Base-by-base conservation (phyloP, 2,113 vertebrate species). In the Sturnira hondurensis region DNA sequence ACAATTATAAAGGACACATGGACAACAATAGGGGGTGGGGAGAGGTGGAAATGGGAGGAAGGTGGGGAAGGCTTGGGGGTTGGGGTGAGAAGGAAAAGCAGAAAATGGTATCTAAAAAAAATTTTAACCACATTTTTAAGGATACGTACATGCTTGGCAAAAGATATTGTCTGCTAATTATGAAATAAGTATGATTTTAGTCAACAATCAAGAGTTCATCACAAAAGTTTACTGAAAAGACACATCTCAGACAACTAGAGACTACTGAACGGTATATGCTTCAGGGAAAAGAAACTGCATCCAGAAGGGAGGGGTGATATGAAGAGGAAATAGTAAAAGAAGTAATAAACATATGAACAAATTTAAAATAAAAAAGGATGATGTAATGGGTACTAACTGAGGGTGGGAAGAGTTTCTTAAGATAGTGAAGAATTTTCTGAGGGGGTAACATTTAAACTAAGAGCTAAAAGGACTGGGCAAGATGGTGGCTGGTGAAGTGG, bases 91-190 rank as follows among this genome's bases (percentile, higher is more conserved):
- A 16, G 50, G 4, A 17, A 52, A 52, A 16, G 50, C 16, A 52
- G 50, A 52, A 52, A 17, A 52, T 11, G 13, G 15, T 52, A 52
- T 16, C 50, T 52, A 3, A 52, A 52, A 93, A 52, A 47, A 2
- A 22, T 17, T 84, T 91, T 81, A 78, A 58, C 14, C 84, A 78
- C 83, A 90, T 19, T 82, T 89, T 94, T 65, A 94, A 92, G 47
- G 36, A 89, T 50, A 81, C 47, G 26, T 58, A 85, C 83, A 45
- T 89, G 74, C 68, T 12, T 94, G 81, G 31, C 41, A 67, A 92
- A 45, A 92, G 88, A 43, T 63, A 9, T 33, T 86, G 15, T 9
- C 54, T 73, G 56, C 7, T 20, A 91, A 89, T 93, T 84, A 91
- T 43, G 20, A 91, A 91, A 78, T 71, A 13, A 71, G 71, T 43